Conservation (phyloP, 2,888 invertebrate species). For the Ormyrus pomaceus region DNA sequence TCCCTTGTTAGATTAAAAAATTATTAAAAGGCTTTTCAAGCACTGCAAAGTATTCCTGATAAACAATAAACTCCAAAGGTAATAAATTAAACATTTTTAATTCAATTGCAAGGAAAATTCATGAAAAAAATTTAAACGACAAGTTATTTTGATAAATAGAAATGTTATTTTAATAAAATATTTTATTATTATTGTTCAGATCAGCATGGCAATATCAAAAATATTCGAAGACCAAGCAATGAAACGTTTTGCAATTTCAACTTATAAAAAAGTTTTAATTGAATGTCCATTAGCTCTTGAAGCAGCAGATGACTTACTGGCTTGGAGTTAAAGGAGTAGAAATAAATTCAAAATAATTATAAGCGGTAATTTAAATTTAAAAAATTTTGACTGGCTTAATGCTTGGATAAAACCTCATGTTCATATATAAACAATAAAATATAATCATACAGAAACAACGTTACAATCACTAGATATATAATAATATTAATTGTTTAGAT, state of each 20-base stretch:
- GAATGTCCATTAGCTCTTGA: constrained; percentile 86
- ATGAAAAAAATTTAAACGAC: background rate
- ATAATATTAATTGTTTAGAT: constrained; percentile 79
- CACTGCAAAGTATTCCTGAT: constrained; percentile 79
- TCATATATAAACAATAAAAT: constrained; percentile 82
- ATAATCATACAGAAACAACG: constrained; percentile 81
- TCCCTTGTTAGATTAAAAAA: constrained; percentile 84
- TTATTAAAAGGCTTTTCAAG: constrained; percentile 79
- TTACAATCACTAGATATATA: constrained; percentile 81
- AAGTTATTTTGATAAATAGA: constrained; percentile 16
- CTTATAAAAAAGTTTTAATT: constrained; percentile 87
- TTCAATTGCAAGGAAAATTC: too few species aligned
- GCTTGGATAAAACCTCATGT: constrained; percentile 82
- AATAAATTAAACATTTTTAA: too few species aligned
- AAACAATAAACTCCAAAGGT: constrained; percentile 84
- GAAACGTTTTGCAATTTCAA: constrained; percentile 84
- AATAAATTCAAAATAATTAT: constrained; percentile 84
- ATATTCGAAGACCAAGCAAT: constrained; percentile 83
- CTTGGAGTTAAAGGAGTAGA: constrained; percentile 85
- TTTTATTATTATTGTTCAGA: constrained; percentile 59
- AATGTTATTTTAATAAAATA: too few species aligned
- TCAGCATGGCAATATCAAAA: constrained; percentile 85
- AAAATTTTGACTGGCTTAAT: constrained; percentile 78
- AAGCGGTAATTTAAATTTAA: constrained; percentile 76
- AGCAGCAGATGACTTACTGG: constrained; percentile 84